Evolutionary conservation across 2,797 vertebrate species (phyloP).

Genomic region (Malurus splendens): DNA sequence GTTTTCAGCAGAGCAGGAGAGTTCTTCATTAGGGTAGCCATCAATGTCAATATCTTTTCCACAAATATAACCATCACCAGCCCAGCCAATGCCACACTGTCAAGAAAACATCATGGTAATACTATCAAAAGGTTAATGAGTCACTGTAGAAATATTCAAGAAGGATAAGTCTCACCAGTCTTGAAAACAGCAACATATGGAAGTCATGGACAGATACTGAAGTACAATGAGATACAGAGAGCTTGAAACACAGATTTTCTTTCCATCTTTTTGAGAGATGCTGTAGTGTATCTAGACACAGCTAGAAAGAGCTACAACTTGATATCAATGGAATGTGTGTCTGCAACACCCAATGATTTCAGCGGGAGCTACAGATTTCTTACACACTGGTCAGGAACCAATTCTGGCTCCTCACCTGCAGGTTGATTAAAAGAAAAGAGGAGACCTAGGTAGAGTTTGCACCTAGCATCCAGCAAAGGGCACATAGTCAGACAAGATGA

Average conservation of each 20-base stretch:
- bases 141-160: background rate
- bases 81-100: constrained; percentile 96
- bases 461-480: background rate
- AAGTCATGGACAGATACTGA: background rate
- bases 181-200: background rate
- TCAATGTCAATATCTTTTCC: constrained; percentile 97
- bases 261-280: background rate
- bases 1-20: constrained; percentile 82
- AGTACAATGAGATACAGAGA: background rate
- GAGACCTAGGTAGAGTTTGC: background rate
- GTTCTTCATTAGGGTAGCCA: constrained; percentile 93
- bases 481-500: background rate
- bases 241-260: background rate
- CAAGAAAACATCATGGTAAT: constrained; percentile 20
- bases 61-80: constrained; percentile 92
- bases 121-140: background rate
- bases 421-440: background rate
- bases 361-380: background rate
- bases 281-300: background rate
- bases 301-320: background rate
- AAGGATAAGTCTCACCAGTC: background rate
- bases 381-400: background rate
- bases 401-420: background rate
- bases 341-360: background rate
- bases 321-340: background rate